phyloP scores from a whole-genome alignment of 2,888 invertebrate genomes.

The Xanthia togata region DNA sequence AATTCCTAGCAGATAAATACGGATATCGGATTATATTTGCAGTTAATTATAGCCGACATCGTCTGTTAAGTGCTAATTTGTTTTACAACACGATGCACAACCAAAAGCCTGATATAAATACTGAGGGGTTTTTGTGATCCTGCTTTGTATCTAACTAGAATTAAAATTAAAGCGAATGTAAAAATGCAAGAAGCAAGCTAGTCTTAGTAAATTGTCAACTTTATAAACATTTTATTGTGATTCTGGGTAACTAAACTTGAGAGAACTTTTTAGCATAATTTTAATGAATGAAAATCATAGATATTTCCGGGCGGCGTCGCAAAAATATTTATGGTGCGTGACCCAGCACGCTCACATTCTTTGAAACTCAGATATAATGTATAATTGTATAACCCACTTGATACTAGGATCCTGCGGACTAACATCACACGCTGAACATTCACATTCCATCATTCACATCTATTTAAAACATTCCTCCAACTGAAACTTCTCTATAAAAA shows the following conservation, averaged over 20 bases:
- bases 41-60: constrained; percentile 49
- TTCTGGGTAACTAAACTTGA: neutral
- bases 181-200: neutral
- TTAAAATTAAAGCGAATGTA: neutral
- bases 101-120: constrained; percentile 1
- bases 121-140: neutral
- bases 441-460: neutral
- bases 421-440: constrained; percentile 3
- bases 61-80: constrained; percentile 44
- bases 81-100: constrained; percentile 18
- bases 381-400: constrained; percentile 10
- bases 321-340: constrained; percentile 43
- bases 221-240: neutral
- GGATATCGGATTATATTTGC: constrained; percentile 57
- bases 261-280: neutral
- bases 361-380: constrained; percentile 18
- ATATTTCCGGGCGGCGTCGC: neutral
- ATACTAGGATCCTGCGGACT: constrained; percentile 1
- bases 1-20: constrained; percentile 37
- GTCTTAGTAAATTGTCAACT: neutral
- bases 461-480: neutral
- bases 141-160: no score
- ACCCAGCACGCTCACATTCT: constrained; percentile 38
- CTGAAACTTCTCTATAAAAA: neutral
- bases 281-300: neutral